Evolutionary conservation across 1,140 invertebrate species (phyloP).

Genomic region (Bombus cullumanus): DNA sequence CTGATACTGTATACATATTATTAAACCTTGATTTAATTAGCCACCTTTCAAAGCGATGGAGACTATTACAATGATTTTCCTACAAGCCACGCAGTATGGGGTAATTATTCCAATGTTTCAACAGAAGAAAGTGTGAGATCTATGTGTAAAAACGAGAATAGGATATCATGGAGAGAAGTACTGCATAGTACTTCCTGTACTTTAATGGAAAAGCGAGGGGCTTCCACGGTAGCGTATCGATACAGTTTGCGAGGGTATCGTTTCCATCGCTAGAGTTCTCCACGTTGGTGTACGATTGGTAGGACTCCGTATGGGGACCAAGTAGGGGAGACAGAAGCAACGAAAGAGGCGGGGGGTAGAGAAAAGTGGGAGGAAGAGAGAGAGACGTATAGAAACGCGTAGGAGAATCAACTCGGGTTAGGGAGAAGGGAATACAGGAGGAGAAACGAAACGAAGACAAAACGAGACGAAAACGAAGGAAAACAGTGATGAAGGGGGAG

Average conservation of each 20-base stretch:
- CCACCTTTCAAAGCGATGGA: not conserved
- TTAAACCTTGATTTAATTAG: not conserved
- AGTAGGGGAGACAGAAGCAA: not conserved
- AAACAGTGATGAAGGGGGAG: not conserved
- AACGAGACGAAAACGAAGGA: slow-evolving; percentile 30
- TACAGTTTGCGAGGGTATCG: slow-evolving; percentile 28
- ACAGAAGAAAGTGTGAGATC: not conserved
- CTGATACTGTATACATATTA: not conserved
- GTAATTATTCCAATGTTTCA: not conserved
- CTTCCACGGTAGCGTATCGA: not conserved
- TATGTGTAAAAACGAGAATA: not conserved
- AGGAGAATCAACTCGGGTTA: not conserved
- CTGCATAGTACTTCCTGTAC: too few species aligned
- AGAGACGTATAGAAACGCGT: slow-evolving; percentile 32
- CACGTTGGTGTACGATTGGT: slow-evolving; percentile 31
- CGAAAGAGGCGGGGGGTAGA: not conserved
- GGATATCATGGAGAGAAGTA: not conserved
- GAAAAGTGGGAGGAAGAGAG: not conserved
- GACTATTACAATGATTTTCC: not conserved
- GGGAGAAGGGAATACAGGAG: not conserved
- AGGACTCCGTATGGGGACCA: slow-evolving; percentile 10
- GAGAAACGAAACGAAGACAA: slow-evolving; percentile 30
- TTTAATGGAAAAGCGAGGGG: not conserved
- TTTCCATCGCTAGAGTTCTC: slow-evolving; percentile 27
- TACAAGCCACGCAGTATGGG: not conserved